Evolutionary conservation across 1,140 invertebrate species (phyloP).

Genomic region (Parasteatoda tepidariorum): DNA sequence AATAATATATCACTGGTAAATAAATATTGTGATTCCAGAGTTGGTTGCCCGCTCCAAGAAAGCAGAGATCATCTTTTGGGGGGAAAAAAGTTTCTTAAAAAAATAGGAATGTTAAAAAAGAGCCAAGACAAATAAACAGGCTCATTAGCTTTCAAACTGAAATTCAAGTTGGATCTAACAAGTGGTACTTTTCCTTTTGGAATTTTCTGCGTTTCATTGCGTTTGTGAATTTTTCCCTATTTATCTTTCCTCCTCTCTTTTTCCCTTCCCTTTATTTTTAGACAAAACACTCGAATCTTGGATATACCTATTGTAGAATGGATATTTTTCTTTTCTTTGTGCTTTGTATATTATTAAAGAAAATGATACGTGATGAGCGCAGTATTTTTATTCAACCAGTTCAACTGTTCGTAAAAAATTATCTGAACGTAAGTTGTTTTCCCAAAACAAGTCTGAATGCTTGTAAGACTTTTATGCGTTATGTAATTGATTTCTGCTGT

Average conservation of each 20-base stretch:
- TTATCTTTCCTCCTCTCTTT: background rate
- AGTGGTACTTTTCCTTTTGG: constrained; percentile 23
- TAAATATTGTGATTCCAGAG: constrained; percentile 54
- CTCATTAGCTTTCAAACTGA: constrained; percentile 39
- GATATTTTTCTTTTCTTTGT: too few relatives aligned
- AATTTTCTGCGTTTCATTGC: background rate
- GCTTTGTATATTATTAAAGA: too few relatives aligned
- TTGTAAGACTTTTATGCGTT: too few relatives aligned
- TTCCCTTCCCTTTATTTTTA: background rate
- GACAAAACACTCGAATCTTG: too few relatives aligned
- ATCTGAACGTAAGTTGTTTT: too few relatives aligned
- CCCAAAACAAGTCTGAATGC: too few relatives aligned
- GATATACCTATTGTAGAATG: too few relatives aligned
- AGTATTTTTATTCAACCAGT: too few relatives aligned
- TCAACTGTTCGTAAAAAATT: too few relatives aligned
- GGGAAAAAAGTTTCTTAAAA: constrained; percentile 5
- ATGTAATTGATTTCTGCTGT: too few relatives aligned
- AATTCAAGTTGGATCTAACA: constrained; percentile 37
- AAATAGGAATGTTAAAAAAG: background rate
- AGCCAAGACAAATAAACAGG: constrained; percentile 48
- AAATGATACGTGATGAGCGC: too few relatives aligned
- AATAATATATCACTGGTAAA: constrained; percentile 28
- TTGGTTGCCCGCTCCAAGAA: constrained; percentile 22
- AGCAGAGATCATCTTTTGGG: background rate
- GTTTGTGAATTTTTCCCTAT: background rate